Evolutionary conservation across 1,140 invertebrate species (phyloP).

Genomic region (Philopotamus ludificatus): DNA sequence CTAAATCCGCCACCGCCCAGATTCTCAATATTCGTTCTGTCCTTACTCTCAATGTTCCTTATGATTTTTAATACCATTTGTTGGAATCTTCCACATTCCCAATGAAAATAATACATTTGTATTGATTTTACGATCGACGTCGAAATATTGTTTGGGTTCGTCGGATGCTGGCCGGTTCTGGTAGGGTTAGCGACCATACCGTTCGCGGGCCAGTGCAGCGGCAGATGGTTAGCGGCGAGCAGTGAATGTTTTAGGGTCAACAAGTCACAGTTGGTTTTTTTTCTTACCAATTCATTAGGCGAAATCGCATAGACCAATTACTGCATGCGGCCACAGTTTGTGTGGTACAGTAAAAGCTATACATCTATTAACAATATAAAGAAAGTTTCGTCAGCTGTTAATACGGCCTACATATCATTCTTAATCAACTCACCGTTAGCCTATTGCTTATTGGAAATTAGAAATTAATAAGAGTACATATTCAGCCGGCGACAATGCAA

Average conservation of each 20-base stretch:
- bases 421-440: background rate
- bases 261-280: conserved; percentile 10
- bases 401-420: conserved; percentile 13
- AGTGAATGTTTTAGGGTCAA: conserved; percentile 24
- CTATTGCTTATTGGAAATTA: background rate
- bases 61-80: too few relatives aligned
- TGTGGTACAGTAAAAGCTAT: conserved; percentile 9
- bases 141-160: background rate
- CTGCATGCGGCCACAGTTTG: background rate
- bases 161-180: background rate
- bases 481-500: too few relatives aligned
- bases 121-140: background rate
- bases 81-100: too few relatives aligned
- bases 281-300: conserved; percentile 20
- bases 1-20: too few relatives aligned
- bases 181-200: conserved; percentile 11
- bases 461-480: background rate
- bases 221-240: conserved; percentile 18
- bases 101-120: too few relatives aligned
- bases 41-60: too few relatives aligned
- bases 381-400: conserved; percentile 29
- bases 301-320: conserved; percentile 24
- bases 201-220: background rate
- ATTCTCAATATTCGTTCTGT: too few relatives aligned
- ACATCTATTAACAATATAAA: conserved; percentile 16